These are phyloP conservation scores for Ichneumoninae sp. DNA, from an alignment of 2,888 invertebrate species.

Conservation along the genomic window DNA sequence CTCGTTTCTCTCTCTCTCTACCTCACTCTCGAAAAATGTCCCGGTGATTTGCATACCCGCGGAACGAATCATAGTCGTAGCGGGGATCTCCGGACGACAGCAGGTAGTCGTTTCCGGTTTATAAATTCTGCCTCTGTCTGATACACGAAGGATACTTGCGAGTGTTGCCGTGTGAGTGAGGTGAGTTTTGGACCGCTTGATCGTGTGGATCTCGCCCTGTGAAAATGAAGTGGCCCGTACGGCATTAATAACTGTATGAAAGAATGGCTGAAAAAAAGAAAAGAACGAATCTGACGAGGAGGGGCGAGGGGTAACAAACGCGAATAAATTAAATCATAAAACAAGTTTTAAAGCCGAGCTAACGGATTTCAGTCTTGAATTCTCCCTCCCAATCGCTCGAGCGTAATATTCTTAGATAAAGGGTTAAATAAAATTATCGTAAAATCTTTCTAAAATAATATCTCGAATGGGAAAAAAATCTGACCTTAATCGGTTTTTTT, in stretches of 20 bases:
- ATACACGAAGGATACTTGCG: conserved; percentile 36
- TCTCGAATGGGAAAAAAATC: neutral
- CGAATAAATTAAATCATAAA: conserved; percentile 78
- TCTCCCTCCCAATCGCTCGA: neutral
- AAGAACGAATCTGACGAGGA: conserved; percentile 47
- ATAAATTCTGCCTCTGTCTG: conserved; percentile 13
- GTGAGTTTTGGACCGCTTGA: neutral
- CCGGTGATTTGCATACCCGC: conserved; percentile 79
- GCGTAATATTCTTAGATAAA: neutral
- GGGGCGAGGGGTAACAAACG: conserved; percentile 50
- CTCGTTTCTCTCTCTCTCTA: conserved; percentile 31
- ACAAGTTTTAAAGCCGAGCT: conserved; percentile 76
- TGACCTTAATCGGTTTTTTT: neutral
- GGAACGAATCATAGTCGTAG: conserved; percentile 78
- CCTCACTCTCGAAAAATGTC: conserved; percentile 60
- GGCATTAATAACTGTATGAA: conserved; percentile 82
- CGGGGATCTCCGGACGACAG: conserved; percentile 74
- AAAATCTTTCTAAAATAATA: neutral
- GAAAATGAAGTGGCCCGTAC: conserved; percentile 82
- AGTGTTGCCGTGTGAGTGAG: conserved; percentile 35
- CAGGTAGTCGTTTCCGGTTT: conserved; percentile 76
- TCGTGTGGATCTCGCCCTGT: conserved; percentile 69
- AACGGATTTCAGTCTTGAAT: conserved; percentile 65
- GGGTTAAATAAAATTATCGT: neutral
- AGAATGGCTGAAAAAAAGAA: conserved; percentile 64